These are phyloP conservation scores for Lucilia cuprina DNA, from an alignment of 1,140 invertebrate genomes.

Conservation along the genomic window DNA sequence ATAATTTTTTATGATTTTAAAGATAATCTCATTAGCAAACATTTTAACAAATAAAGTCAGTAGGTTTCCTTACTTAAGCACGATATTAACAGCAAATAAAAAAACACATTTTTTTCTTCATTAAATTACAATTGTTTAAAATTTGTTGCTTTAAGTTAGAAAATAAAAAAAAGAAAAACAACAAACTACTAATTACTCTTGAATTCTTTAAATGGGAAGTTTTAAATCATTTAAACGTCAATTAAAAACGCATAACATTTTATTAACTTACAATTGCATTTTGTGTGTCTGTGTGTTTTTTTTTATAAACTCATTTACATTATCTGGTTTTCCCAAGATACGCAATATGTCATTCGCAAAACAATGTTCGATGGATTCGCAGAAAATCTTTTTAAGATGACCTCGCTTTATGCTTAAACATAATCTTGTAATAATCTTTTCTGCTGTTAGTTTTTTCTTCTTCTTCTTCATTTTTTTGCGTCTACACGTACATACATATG, in stretches of 20 bases:
- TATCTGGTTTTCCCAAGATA: neutral
- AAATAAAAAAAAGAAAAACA: too few relatives aligned
- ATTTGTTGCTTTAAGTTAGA: too few relatives aligned
- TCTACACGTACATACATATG: neutral
- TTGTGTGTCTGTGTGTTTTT: too few relatives aligned
- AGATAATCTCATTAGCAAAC: too few relatives aligned
- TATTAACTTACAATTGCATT: neutral
- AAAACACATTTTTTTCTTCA: too few relatives aligned
- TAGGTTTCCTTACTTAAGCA: too few relatives aligned
- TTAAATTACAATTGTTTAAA: too few relatives aligned
- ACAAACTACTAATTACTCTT: neutral
- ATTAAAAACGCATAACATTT: constrained; percentile 17
- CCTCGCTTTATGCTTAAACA: constrained; percentile 9
- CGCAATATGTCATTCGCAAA: neutral
- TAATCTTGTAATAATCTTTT: neutral
- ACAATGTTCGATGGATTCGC: neutral
- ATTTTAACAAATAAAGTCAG: too few relatives aligned
- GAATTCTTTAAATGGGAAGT: neutral
- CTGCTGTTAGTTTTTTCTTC: neutral
- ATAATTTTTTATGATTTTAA: too few relatives aligned
- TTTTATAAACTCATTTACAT: neutral
- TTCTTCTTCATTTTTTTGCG: too few relatives aligned
- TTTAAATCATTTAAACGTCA: constrained; percentile 30
- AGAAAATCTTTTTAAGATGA: neutral
- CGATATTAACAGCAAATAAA: too few relatives aligned